Conservation (phyloP, 2,113 vertebrate species). For the Pollachius pollachius region DNA sequence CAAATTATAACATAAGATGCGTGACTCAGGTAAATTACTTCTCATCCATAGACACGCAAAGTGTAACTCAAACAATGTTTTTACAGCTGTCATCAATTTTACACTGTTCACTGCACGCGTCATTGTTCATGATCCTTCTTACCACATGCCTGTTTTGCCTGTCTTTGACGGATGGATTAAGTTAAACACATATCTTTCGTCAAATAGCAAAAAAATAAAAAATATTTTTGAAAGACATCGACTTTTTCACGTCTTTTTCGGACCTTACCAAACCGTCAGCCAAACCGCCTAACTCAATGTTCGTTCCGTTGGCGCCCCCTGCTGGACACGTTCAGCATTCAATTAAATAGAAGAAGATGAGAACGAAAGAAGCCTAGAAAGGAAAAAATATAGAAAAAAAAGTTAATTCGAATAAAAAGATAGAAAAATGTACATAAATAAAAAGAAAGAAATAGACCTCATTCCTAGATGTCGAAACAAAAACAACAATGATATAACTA, state of each 20-base stretch:
- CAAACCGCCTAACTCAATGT: neutral
- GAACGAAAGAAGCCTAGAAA: neutral
- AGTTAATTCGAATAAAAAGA: constrained; percentile 15
- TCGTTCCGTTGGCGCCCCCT: constrained; percentile 59
- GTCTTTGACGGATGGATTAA: constrained; percentile 11
- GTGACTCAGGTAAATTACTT: no score
- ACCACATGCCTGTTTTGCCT: constrained; percentile 28
- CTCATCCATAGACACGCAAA: no score
- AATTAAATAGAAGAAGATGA: neutral
- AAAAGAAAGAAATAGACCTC: no score
- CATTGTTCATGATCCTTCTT: constrained; percentile 32
- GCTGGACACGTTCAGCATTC: constrained; percentile 42
- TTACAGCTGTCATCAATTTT: constrained; percentile 6
- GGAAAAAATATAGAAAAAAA: constrained; percentile 26
- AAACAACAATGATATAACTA: no score
- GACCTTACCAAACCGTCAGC: neutral
- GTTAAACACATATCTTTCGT: neutral
- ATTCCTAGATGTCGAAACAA: no score
- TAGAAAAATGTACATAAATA: no score
- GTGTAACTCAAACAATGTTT: neutral
- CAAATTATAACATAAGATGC: no score
- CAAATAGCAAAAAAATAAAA: neutral
- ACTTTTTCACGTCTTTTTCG: neutral
- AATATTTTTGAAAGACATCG: neutral
- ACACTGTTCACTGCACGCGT: constrained; percentile 16